Conservation (phyloP, 2,113 vertebrate species). For the Cyanoliseus patagonus region DNA sequence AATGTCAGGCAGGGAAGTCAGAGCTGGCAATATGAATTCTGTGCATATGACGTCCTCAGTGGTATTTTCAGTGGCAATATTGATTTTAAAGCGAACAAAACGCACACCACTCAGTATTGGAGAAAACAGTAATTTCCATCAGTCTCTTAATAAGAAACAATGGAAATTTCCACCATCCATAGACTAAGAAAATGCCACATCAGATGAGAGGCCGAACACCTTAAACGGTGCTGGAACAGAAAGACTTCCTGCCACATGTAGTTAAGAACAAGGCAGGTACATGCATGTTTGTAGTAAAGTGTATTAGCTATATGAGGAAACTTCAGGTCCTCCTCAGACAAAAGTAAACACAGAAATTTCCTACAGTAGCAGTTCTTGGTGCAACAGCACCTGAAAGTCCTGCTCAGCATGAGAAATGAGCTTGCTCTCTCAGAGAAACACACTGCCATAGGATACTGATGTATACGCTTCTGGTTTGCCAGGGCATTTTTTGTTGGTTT, state of each 20-base stretch:
- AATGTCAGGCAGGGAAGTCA: not conserved
- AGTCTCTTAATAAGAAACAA: not conserved
- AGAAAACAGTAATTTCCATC: not conserved
- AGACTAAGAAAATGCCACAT: not conserved
- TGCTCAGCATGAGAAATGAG: not conserved
- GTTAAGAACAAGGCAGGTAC: not conserved
- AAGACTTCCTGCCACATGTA: not conserved
- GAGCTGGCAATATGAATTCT: not conserved
- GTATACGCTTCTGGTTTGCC: not conserved
- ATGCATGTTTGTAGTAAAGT: not conserved
- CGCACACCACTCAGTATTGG: not conserved
- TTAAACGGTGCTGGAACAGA: not conserved
- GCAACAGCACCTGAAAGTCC: not conserved
- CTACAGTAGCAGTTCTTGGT: not conserved
- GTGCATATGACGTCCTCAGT: not conserved
- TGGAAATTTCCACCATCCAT: not conserved
- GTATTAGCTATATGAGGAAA: not conserved
- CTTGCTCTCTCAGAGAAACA: not conserved
- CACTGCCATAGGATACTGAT: not conserved
- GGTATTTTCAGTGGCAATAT: not conserved
- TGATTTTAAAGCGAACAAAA: not conserved
- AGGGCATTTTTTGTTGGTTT: fast-evolving
- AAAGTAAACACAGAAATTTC: not conserved
- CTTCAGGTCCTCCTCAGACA: not conserved
- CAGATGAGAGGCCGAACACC: not conserved